Base-by-base conservation (phyloP, 1,140 invertebrate genomes). In the Lutraria rhynchaena region DNA sequence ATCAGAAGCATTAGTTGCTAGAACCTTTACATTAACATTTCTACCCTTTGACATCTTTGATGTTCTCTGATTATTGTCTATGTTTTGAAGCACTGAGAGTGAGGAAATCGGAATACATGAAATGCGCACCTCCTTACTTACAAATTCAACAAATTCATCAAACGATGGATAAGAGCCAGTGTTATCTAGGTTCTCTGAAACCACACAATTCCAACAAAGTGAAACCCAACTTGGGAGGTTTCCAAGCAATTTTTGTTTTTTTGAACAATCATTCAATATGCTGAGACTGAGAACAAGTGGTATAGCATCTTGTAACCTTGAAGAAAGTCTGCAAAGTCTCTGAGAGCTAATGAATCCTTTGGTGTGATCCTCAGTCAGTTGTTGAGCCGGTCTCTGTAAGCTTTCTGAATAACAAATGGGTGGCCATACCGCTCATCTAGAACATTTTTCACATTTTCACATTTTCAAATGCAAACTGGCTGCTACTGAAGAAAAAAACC, bases 251-350 rank as follows among this genome's bases (percentile, higher is more conserved):
- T 74, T 74, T 13, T n/a, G 53, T n/a, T 74, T 74, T 58, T 74
- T 55, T 37, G 22, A n/a, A 58, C 70, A 58, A 33, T 58, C 70
- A 29, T 53, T 74, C 4, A 58, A 35, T 41, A 60, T 44, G 33
- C 55, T 37, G n/a, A 74, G 51, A 57, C 55, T 74, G 15, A 31
- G 29, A n/a, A 37, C 33, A 57, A 22, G 15, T 7, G 58, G 49
- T 37, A 27, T 41, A 13, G 31, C 41, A 41, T 74, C 53, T 22
- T 74, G 70, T 55, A 74, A 15, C 49, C 70, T 19, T 49, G 70
- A 19, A 74, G 41, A 44, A 74, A 74, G 57, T 74, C 70, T 22
- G 70, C 51, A 58, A 74, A 74, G 19, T 74, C 70, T 41, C 55
- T 24, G 11, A 74, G 35, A 41, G 29, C 19, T 24, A 9, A 33